Base-by-base conservation (phyloP, 2,797 vertebrate species). In the Steatocranus sp. region DNA sequence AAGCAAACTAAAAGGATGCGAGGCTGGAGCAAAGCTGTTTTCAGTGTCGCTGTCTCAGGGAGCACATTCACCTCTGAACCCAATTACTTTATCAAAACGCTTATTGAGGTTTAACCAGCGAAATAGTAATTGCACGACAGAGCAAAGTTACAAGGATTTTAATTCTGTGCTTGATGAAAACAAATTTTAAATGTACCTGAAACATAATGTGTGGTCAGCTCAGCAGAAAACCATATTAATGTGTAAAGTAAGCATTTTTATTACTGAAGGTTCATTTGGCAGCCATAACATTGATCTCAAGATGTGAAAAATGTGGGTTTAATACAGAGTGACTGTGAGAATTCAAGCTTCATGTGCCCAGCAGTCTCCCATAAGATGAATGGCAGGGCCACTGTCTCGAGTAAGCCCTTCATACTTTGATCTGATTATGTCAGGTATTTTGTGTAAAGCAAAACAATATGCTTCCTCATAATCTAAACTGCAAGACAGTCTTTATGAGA, bases 21-120 rank as follows among this genome's bases (percentile, higher is more conserved):
- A 88, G 76, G 27, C 56, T 61, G 46, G 18, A 81, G 41, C 51
- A 43, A 70, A 34, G 20, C 51, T 17, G 20, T 30, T 63, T 74
- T 51, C 46, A 75, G 27, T 81, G 63, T 74, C 5, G 7, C 27
- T 36, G 50, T 86, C 74, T 77, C 41, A 18, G 41, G 23, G 43
- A 73, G 43, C 68, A 53, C 32, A 43, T 82, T 90, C 90, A 93
- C 86, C 84, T 91, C 86, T 91, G 79, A 92, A 90, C 87, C 87
- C 84, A 90, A 87, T 91, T 86, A 89, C 68, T 80, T 83, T 27
- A 87, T 85, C 82, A 82, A 83, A 91, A 88, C 36, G 23, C 80
- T 84, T 53, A 76, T 66, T 78, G 61, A 80, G 84, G 66, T 54
- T 66, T 14, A 81, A 73, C 9, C n/a, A 8, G 70, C 17, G 76